Evolutionary conservation across 2,888 invertebrate genomes (phyloP).

Genomic region (Sabellastarte sp.): DNA sequence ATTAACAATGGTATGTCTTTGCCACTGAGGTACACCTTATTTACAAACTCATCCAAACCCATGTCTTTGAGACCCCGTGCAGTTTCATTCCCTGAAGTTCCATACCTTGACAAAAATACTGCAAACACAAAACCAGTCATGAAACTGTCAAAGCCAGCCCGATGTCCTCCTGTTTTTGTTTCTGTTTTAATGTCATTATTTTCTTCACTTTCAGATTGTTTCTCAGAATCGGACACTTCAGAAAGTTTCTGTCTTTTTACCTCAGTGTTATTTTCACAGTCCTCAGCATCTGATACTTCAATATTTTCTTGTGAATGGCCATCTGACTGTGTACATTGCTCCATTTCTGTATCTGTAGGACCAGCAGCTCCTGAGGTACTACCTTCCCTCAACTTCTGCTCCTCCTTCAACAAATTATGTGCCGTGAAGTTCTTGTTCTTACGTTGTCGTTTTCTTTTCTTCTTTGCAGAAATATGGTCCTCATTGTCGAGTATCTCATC

Average conservation of each 20-base stretch:
- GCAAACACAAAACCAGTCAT: slow-evolving; percentile 61
- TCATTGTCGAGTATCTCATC: slow-evolving; percentile 56
- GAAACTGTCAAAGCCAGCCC: slow-evolving; percentile 61
- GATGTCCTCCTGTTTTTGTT: slow-evolving; percentile 43
- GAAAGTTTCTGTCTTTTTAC: too few species aligned
- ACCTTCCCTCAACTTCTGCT: background rate
- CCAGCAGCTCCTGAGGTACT: background rate
- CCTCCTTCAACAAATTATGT: background rate
- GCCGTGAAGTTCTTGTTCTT: slow-evolving; percentile 1
- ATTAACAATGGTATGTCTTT: slow-evolving; percentile 58
- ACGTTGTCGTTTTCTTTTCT: slow-evolving; percentile 25
- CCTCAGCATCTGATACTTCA: slow-evolving; percentile 1
- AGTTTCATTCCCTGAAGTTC: slow-evolving; percentile 15
- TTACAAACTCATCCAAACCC: slow-evolving; percentile 41
- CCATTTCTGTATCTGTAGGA: background rate
- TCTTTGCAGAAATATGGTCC: slow-evolving; percentile 34
- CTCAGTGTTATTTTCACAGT: slow-evolving; percentile 4
- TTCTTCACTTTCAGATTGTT: background rate
- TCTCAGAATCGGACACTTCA: background rate
- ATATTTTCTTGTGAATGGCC: background rate
- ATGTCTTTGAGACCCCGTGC: slow-evolving; percentile 15
- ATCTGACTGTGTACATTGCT: too few species aligned
- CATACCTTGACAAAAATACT: slow-evolving; percentile 36
- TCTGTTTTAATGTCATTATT: background rate
- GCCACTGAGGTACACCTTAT: slow-evolving; percentile 56